Base-by-base conservation (phyloP, 2,113 vertebrate species). In the Procavia capensis region DNA sequence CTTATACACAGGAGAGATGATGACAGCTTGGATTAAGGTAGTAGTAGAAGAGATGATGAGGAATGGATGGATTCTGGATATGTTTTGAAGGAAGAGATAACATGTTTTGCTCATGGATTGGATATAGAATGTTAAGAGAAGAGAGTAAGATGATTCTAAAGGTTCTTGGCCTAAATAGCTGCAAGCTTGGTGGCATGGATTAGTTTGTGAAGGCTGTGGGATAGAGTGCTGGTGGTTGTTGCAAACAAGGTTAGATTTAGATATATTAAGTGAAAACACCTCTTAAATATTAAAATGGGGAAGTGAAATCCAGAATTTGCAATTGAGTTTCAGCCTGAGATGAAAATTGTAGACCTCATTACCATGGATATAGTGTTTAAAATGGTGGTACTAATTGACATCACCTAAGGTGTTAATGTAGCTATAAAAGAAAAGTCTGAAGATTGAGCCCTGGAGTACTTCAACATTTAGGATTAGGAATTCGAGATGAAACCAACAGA, bases 341-440 rank as follows among this genome's bases (percentile, higher is more conserved):
- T 45, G 66, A 85, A 85, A 63, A 25, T 76, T 85, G 34, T 34
- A 11, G 34, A 13, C 88, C 47, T 85, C 24, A 36, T 95, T 95
- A 74, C 9, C 31, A 29, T 63, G 79, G 68, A 85, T 19, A 39
- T 61, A 84, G 43, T 94, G 89, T 82, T 88, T 94, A 93, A 70
- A 80, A 50, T 75, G 19, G 13, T 63, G 45, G 6, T 85, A 75
- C 29, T 86, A 36, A 47, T 57, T 76, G 89, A 85, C 31, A 64
- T 93, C 47, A 54, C 70, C 54, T 82, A 39, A 72, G 54, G 27
- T 86, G 27, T 66, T 43, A 39, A 0, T 88, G 31, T 57, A 43
- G 9, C 29, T 63, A 87, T 45, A 63, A 75, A 47, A 68, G 17
- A 78, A 25, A 79, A 79, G n/a, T 61, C 34, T 96, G 41, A 59